Percentiles rank a stretch among this genome's conserved stretches.
phyloP scores from a whole-genome alignment of 2,797 vertebrate species.

The Coluber constrictor region DNA sequence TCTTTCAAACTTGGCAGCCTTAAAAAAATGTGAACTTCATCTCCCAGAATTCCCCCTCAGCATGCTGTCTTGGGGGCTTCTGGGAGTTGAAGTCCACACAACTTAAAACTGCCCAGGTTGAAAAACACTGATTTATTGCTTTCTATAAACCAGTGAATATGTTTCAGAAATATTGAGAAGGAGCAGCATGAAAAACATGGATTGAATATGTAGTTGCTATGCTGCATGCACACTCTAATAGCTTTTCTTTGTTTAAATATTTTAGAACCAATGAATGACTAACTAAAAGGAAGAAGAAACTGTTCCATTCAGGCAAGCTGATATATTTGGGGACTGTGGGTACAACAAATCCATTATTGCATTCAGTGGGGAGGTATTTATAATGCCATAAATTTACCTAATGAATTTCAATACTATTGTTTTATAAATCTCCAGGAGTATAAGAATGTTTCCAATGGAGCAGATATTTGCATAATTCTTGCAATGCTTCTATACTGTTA shows the following conservation, averaged over 20 bases:
- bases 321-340: conserved; percentile 12
- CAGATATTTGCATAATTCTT: neutral
- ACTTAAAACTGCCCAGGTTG: neutral
- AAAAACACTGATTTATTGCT: neutral
- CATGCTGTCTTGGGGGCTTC: neutral
- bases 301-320: conserved; percentile 19
- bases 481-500: neutral
- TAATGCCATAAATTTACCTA: neutral
- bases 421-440: neutral
- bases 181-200: neutral
- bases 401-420: neutral
- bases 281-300: conserved; percentile 14
- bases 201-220: conserved; percentile 18
- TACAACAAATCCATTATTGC: neutral
- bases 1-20: neutral
- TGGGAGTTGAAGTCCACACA: neutral
- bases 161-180: conserved; percentile 8
- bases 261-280: conserved; percentile 28
- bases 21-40: neutral
- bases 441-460: conserved; percentile 13
- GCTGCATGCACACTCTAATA: neutral
- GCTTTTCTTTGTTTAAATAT: neutral
- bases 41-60: neutral
- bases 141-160: neutral
- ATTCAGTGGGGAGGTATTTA: neutral